Conservation (phyloP, 2,888 invertebrate genomes). For the Acutogordius australiensis region DNA sequence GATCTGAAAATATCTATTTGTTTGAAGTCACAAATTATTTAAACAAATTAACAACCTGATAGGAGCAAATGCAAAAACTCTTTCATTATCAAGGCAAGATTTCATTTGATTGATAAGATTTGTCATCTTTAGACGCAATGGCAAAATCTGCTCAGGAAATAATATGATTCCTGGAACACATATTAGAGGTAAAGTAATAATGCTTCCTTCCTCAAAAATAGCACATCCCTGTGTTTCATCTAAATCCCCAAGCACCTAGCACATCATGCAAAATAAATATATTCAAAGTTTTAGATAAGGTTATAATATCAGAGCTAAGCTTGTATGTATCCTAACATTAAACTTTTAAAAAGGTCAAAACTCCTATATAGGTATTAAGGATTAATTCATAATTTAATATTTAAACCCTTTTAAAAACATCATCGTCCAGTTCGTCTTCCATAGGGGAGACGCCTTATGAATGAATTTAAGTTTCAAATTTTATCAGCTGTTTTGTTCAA, state of each 20-base stretch:
- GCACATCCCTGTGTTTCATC: conserved; percentile 1
- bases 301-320: too few relatives aligned
- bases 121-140: not conserved
- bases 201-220: not conserved
- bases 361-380: too few relatives aligned
- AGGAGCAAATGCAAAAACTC: conserved; percentile 5
- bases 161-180: conserved; percentile 2
- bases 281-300: too few relatives aligned
- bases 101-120: conserved; percentile 1
- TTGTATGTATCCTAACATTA: too few relatives aligned
- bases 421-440: not conserved
- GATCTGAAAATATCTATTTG: not conserved
- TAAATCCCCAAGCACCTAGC: not conserved
- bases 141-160: not conserved
- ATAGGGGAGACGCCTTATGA: too few relatives aligned
- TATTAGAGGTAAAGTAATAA: not conserved
- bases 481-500: too few relatives aligned
- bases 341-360: too few relatives aligned
- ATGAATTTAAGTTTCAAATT: too few relatives aligned
- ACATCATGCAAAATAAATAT: too few relatives aligned
- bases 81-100: not conserved
- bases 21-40: not conserved
- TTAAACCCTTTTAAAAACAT: not conserved
- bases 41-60: not conserved
- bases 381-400: not conserved